Evolutionary conservation across 2,888 invertebrate species (phyloP), one percentile per base, ranked within the genome.

Genomic region (Mechanitis mazaeus): DNA sequence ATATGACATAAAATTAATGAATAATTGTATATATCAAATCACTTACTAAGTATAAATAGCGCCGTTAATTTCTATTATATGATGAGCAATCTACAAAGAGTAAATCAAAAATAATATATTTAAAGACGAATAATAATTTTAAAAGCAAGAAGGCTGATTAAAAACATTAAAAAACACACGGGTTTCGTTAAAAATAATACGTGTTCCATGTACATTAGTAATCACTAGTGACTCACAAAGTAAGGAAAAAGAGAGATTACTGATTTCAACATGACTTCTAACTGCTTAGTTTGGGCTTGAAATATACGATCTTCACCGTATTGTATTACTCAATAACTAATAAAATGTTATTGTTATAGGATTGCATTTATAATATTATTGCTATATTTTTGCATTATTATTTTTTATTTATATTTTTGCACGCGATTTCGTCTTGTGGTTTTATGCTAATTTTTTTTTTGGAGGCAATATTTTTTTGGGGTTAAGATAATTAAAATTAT

Each of bases 1-100:
- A 59, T 54, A 33, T 47, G 9, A 47, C 11, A 61, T 50, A 12
- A 3, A 50, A 50, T 50, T 6, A 31, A 57, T 57, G 45, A 59
- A 35, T 33, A 62, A 54, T 56, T 38, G 54, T 33, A 31, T 54
- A 28, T 57, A 59, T 35, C 6, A 68, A 63, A 65, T 65, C 54
- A 85, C 87, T 87, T 69, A 87, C 88, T 88, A 88, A 54, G 88
- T 85, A 66, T 87, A 88, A 64, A 87, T 79, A 64, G 68, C 86
- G 66, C 78, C 77, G 69, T 73, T 45, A 60, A 72, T 71, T 59
- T 64, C 71, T 53, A 65, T 70, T 57, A 80, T 68, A 45, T 78
- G 63, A 64, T 28, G 64, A 66, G 65, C 70, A 69, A 56, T 84
- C 62, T 33, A 84, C 69, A 86, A 84, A 73, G 54, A 68, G 72